Evolutionary conservation across 2,113 vertebrate species (phyloP), one percentile per base, ranked within the genome.

Genomic region (Chitala chitala): DNA sequence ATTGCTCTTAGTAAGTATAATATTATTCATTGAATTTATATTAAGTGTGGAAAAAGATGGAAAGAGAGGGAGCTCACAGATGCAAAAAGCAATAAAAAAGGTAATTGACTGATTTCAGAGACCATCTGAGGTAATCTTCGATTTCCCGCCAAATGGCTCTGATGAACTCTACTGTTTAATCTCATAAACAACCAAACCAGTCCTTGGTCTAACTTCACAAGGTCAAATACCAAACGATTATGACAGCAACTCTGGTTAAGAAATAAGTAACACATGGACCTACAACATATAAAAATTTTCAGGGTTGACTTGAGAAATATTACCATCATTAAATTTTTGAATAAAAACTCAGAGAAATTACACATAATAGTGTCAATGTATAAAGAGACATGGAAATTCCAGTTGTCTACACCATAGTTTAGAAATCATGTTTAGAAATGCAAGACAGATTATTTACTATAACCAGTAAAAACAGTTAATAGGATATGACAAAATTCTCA

Each of bases 21-120:
- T 79, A 73, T 84, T 81, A 84, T 84, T 86, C 83, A 84, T 84
- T 82, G 82, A 85, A 82, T 82, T 70, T 82, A 84, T 78, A 85
- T 85, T 87, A 85, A 7, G 48, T 56, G 81, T 46, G 75, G 81
- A 79, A 88, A 87, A 83, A 78, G 66, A 79, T 20, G 29, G 75
- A 82, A 86, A 85, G 75, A 81, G 74, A 76, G 80, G 78, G 81
- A 83, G 83, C 83, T 82, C 59, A 76, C 80, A 78, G 79, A 84
- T 82, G 83, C 80, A 81, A 82, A 79, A 81, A 80, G 84, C 44
- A 64, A 50, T 64, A 50, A 71, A 77, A 75, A 66, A 79, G 72
- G 76, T 79, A 81, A 78, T 33, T 66, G 81, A 61, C 77, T 70
- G 46, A 69, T 72, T 50, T 38, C 66, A 22, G 63, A 78, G 77